These are phyloP conservation scores for Pteronotus mesoamericanus DNA, from an alignment of 2,797 vertebrate species.

Conservation along the genomic window DNA sequence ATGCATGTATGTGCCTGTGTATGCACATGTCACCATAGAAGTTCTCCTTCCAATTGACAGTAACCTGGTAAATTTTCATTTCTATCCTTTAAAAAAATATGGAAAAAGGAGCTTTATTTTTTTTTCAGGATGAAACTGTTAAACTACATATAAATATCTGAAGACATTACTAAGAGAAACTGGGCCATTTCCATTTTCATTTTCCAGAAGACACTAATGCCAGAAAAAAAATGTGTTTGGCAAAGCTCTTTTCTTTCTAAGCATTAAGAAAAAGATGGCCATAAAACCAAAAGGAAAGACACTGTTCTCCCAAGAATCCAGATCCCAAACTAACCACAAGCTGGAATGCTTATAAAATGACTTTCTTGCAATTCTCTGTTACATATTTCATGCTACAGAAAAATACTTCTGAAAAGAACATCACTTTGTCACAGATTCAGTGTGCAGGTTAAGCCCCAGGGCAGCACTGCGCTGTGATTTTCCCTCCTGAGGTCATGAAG, in stretches of 20 bases:
- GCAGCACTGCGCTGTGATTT: not conserved
- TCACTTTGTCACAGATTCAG: not conserved
- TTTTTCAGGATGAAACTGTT: constrained; percentile 29
- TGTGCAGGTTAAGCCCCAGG: not conserved
- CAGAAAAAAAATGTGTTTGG: constrained; percentile 32
- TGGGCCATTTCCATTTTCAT: constrained; percentile 47
- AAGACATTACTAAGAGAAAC: constrained; percentile 40
- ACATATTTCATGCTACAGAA: not conserved
- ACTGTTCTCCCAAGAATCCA: constrained; percentile 17
- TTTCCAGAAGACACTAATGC: constrained; percentile 53
- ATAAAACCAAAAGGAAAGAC: constrained; percentile 53
- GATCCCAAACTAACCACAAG: constrained; percentile 38
- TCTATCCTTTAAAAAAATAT: not conserved
- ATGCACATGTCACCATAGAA: not conserved
- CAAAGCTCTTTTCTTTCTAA: constrained; percentile 57
- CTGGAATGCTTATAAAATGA: constrained; percentile 21
- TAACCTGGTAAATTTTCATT: not conserved
- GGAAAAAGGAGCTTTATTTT: not conserved
- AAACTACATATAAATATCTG: constrained; percentile 35
- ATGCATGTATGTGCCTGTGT: not conserved
- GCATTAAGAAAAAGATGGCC: constrained; percentile 41
- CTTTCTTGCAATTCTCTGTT: not conserved
- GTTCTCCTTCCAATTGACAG: not conserved
- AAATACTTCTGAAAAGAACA: not conserved
- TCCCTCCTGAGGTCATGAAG: not conserved